A percentile compares a stretch with the other conserved stretches of the same genome.
These are phyloP conservation scores for Ctenochaetus hawaiiensis DNA, from an alignment of 2,797 vertebrate genomes.

Conservation along the genomic window DNA sequence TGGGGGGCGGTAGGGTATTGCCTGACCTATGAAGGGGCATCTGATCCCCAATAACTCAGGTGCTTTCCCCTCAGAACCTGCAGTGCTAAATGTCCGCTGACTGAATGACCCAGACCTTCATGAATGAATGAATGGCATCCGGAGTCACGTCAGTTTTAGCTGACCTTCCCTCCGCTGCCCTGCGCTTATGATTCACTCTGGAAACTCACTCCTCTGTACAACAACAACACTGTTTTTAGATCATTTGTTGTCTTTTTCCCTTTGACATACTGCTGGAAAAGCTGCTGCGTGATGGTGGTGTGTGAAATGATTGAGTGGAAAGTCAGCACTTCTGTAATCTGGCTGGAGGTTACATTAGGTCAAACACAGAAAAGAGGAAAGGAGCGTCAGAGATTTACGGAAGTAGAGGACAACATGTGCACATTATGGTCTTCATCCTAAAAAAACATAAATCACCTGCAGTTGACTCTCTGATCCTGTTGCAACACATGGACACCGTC, in stretches of 20 bases:
- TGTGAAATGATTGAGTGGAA: slow-evolving; percentile 52
- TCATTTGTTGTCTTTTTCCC: slow-evolving; percentile 1
- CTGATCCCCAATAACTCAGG: slow-evolving; percentile 54
- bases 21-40: slow-evolving; percentile 34
- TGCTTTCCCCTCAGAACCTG: slow-evolving; percentile 31
- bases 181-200: slow-evolving; percentile 18
- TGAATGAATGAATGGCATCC: slow-evolving; percentile 59
- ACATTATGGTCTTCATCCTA: slow-evolving; percentile 51
- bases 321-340: slow-evolving; percentile 51
- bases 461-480: slow-evolving; percentile 53
- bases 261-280: slow-evolving; percentile 8
- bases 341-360: slow-evolving; percentile 60
- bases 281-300: background rate
- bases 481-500: slow-evolving; percentile 36
- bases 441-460: slow-evolving; percentile 69
- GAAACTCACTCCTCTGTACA: slow-evolving; percentile 20
- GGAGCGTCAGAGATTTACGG: slow-evolving; percentile 39
- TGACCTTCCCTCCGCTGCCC: slow-evolving; percentile 43
- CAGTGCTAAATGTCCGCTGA: slow-evolving; percentile 22
- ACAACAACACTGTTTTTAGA: slow-evolving; percentile 3
- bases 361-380: slow-evolving; percentile 44
- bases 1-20: slow-evolving; percentile 73
- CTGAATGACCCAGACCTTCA: slow-evolving; percentile 33
- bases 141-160: slow-evolving; percentile 51
- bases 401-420: slow-evolving; percentile 42